Base-by-base conservation (phyloP, 2,888 invertebrate genomes). In the Onthophagus sagittarius region DNA sequence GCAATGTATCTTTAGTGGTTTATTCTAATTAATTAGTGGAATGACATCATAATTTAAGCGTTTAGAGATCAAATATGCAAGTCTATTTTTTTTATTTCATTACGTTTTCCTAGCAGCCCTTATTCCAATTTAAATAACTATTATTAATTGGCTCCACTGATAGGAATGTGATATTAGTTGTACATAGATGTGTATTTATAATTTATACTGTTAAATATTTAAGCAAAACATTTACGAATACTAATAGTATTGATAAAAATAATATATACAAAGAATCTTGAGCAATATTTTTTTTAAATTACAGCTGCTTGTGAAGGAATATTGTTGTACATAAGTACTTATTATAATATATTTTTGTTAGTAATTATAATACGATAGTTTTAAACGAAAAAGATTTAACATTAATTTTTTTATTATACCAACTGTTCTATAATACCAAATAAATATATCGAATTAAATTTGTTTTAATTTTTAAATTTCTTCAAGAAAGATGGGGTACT, bases 161-260 rank as follows among this genome's bases (percentile, higher is more conserved):
- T 72, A 63, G 72, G 72, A 74, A 69, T 74, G 74, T 74, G 74
- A 74, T 74, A 74, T 72, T 72, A 74, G 74, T 31, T 70, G 63
- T 74, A 70, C 70, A 72, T 74, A 72, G 65, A 74, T 73, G 69
- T 23, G 23, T 53, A 53, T 53, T 53, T 53, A 53, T 53, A 11
- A 53, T 53, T 11, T 53, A 53, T 53, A 53, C 11, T 53, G 39
- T 53, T 53, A 53, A 53, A 9, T 53, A 53, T 53, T 53, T 23
- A 23, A 23, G 23, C 23, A 23, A 23, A 53, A 53, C 39, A 23
- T 23, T 23, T 23, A 23, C 39, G 39, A 53, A 53, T 53, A 53
- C 11, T 53, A 53, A 11, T 53, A 53, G 39, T 53, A 53, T 53
- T 53, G 39, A 53, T 23, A 23, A 1, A 53, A 11, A 53, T 53